A percentile compares a stretch with the other conserved stretches of the same genome.
Evolutionary conservation across 2,113 vertebrate species (phyloP).

Genomic region (Nannobrachium achirus): DNA sequence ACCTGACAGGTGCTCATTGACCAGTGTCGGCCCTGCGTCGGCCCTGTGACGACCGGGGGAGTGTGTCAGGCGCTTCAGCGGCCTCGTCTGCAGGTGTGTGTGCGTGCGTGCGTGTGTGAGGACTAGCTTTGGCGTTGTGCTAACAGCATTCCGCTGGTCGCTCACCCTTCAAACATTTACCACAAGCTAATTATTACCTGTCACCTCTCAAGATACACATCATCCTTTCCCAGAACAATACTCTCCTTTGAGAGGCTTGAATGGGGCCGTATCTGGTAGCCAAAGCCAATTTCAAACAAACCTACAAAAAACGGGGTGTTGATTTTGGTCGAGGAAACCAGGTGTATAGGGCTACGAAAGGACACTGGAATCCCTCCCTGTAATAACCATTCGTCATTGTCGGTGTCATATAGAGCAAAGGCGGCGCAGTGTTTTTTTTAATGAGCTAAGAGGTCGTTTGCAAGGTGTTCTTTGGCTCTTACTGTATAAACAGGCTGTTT

Average conservation of each 20-base stretch:
- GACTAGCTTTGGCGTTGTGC: conserved; percentile 1
- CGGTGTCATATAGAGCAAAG: conserved; percentile 11
- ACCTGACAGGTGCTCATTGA: conserved; percentile 49
- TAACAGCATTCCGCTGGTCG: conserved; percentile 10
- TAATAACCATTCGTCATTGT: conserved; percentile 31
- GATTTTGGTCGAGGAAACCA: conserved; percentile 35
- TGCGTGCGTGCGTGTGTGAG: not conserved
- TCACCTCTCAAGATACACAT: conserved; percentile 18
- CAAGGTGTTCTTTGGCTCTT: conserved; percentile 19
- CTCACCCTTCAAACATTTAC: conserved; percentile 36
- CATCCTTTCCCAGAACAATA: conserved; percentile 50
- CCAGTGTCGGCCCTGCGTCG: conserved; percentile 15
- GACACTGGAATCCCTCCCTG: conserved; percentile 14
- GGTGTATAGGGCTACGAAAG: conserved; percentile 36
- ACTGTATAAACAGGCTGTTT: not conserved
- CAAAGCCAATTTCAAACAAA: not conserved
- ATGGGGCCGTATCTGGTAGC: conserved; percentile 7
- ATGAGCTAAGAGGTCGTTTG: conserved; percentile 30
- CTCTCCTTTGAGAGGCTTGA: conserved; percentile 11
- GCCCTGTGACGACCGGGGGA: conserved; percentile 15
- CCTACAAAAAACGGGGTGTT: conserved; percentile 11
- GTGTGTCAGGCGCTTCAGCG: conserved; percentile 23
- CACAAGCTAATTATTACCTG: conserved; percentile 63
- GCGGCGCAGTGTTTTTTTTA: conserved; percentile 21
- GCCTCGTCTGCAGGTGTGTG: not conserved